Conservation (phyloP, 2,888 invertebrate genomes). For the Apodemia hepburni region DNA sequence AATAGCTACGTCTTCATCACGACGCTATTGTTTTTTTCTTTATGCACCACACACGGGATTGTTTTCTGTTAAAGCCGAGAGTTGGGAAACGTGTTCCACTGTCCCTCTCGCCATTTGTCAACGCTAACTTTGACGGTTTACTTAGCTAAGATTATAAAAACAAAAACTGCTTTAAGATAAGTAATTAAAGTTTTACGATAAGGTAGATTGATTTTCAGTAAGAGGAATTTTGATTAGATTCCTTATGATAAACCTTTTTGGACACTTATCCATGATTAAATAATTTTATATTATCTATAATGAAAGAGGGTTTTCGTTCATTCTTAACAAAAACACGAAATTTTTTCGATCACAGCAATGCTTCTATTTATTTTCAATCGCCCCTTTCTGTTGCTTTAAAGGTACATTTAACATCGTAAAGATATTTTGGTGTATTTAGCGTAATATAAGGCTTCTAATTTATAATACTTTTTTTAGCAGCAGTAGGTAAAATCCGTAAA, state of each 20-base stretch:
- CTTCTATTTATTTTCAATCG: too few species aligned
- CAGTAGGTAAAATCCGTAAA: too few species aligned
- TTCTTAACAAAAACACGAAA: too few species aligned
- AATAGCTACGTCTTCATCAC: constrained; percentile 80
- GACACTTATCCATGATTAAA: too few species aligned
- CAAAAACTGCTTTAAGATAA: constrained; percentile 13
- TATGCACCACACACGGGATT: constrained; percentile 67
- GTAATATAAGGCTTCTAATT: too few species aligned
- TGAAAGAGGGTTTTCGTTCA: too few species aligned
- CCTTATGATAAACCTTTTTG: background rate
- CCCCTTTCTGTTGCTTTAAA: too few species aligned
- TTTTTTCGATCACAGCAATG: too few species aligned
- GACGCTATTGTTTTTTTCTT: constrained; percentile 75
- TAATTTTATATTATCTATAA: too few species aligned
- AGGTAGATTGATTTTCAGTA: background rate
- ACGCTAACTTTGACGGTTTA: constrained; percentile 41
- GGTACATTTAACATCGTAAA: too few species aligned
- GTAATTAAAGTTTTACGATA: background rate
- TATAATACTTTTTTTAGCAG: too few species aligned
- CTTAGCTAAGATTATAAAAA: constrained; percentile 22
- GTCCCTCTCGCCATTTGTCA: constrained; percentile 61
- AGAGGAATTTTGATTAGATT: background rate
- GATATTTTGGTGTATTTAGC: too few species aligned
- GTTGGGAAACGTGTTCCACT: constrained; percentile 68
- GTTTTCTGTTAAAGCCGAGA: constrained; percentile 63